These are phyloP conservation scores for Dryobota labecula DNA, from an alignment of 2,888 invertebrate genomes.

Conservation along the genomic window DNA sequence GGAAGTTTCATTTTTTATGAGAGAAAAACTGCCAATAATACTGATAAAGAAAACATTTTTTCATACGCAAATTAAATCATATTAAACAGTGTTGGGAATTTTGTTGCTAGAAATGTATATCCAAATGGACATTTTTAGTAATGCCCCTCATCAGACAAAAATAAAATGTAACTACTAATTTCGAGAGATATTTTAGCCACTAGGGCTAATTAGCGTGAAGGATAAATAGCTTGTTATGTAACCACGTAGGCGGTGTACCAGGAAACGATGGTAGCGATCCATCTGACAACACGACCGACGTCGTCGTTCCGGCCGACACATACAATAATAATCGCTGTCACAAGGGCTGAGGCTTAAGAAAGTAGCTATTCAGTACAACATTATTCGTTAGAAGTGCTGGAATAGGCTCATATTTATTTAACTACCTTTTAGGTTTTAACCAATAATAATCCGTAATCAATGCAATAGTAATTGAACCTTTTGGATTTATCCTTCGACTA, in stretches of 20 bases:
- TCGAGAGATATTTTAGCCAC: not conserved
- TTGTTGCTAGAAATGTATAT: not conserved
- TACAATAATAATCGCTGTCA: constrained; percentile 35
- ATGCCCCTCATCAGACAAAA: not conserved
- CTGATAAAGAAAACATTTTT: no score
- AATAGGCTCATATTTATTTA: no score
- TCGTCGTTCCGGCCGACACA: constrained; percentile 20
- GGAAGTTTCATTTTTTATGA: not conserved
- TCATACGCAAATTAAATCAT: no score
- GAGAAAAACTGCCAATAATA: not conserved
- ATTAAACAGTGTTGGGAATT: not conserved
- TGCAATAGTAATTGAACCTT: not conserved
- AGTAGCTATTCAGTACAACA: not conserved
- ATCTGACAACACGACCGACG: constrained; percentile 35
- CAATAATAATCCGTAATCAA: not conserved
- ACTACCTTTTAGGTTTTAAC: not conserved
- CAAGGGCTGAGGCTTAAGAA: not conserved
- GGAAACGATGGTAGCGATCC: constrained; percentile 25
- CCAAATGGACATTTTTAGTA: not conserved
- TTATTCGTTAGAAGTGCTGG: no score
- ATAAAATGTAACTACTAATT: not conserved
- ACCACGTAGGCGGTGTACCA: constrained; percentile 7
- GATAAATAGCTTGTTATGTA: not conserved
- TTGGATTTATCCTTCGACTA: not conserved
- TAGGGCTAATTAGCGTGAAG: constrained; percentile 9